phyloP scores from a whole-genome alignment of 2,113 vertebrate species.

The Nanger granti region DNA sequence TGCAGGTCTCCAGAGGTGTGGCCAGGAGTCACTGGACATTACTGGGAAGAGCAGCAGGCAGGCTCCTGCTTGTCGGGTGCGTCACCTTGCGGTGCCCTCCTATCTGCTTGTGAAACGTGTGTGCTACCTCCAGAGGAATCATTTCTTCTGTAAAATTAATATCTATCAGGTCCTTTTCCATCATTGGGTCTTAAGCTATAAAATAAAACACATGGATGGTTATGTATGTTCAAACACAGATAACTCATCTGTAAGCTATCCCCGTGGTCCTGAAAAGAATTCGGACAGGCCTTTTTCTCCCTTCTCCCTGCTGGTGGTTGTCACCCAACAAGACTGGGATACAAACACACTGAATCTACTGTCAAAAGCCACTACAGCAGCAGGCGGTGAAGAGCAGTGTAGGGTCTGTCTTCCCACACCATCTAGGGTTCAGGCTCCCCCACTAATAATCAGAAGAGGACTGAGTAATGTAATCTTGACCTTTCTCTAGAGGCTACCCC shows the following conservation, averaged over 20 bases:
- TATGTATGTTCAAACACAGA: not conserved
- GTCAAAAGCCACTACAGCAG: not conserved
- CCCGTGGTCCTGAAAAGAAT: not conserved
- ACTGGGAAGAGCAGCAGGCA: no score
- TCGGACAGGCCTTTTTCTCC: not conserved
- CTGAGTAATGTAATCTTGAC: no score
- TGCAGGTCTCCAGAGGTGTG: not conserved
- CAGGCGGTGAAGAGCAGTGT: accelerated
- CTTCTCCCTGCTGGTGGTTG: not conserved
- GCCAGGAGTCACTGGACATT: no score
- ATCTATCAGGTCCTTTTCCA: not conserved
- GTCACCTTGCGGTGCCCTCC: not conserved
- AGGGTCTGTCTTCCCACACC: not conserved
- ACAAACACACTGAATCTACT: not conserved
- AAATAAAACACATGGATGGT: not conserved
- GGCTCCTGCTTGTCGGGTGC: not conserved
- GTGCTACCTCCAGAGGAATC: not conserved
- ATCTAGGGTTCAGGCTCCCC: not conserved
- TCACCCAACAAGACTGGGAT: not conserved
- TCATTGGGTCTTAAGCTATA: not conserved
- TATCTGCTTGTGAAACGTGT: not conserved
- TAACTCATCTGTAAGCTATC: not conserved
- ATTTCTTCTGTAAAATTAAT: not conserved
- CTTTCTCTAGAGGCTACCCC: not conserved
- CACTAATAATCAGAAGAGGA: not conserved